A percentile compares a stretch with the other conserved stretches of the same genome.
Evolutionary conservation across 2,113 vertebrate species (phyloP).

Genomic region (Silurus asotus): DNA sequence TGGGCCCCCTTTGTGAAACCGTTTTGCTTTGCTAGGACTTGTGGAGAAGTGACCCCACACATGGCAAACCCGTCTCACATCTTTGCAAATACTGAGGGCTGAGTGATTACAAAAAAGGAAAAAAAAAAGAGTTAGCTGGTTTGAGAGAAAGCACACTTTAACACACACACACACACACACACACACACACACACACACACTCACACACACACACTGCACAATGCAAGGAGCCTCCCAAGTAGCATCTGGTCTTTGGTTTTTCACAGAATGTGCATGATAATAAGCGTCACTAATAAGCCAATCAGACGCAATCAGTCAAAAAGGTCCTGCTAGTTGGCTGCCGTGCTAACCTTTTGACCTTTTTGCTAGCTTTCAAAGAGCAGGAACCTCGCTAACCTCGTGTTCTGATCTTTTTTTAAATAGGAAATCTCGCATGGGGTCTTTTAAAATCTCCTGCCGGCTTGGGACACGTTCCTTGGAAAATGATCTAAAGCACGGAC

Average conservation of each 20-base stretch:
- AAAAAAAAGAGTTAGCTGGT: not conserved
- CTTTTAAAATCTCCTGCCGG: not conserved
- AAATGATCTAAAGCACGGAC: not conserved
- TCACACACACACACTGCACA: conserved; percentile 10
- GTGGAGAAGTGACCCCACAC: conserved; percentile 23
- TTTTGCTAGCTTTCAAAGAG: not conserved
- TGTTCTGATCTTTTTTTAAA: not conserved
- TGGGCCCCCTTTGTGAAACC: conserved; percentile 16
- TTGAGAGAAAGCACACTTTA: not conserved
- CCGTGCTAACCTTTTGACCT: not conserved
- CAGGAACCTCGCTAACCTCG: not conserved
- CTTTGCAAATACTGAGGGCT: conserved; percentile 39
- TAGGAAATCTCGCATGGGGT: not conserved
- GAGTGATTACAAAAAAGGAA: conserved; percentile 18
- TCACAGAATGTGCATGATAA: conserved; percentile 36
- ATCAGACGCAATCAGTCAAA: conserved; percentile 45
- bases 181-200: conserved; percentile 35
- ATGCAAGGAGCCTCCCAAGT: conserved; percentile 20
- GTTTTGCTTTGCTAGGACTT: conserved; percentile 32
- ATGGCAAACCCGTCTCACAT: conserved; percentile 27
- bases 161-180: conserved; percentile 29
- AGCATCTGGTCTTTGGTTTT: conserved; percentile 35
- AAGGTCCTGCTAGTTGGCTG: conserved; percentile 1
- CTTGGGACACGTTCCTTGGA: not conserved
- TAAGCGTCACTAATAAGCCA: conserved; percentile 43